Base-by-base conservation (phyloP, 1,140 invertebrate species). In the Brachystomella parvula region DNA sequence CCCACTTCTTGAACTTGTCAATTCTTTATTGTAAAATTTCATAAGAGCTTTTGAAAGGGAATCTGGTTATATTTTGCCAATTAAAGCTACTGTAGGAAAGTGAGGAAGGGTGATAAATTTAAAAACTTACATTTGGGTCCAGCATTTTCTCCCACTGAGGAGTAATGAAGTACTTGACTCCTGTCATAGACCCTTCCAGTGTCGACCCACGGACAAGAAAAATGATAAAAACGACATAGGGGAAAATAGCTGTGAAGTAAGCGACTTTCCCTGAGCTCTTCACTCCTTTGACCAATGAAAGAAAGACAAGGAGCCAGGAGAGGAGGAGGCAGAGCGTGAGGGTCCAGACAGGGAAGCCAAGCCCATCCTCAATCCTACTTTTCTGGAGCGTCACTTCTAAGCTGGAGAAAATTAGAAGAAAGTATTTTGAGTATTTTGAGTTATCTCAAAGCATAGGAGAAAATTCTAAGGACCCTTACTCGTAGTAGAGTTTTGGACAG, bases 241-340 rank as follows among this genome's bases (percentile, higher is more conserved):
- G 90, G 75, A 94, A 94, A 0, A n/a, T n/a, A n/a, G n/a, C n/a
- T n/a, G n/a, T n/a, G n/a, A n/a, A n/a, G n/a, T n/a, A n/a, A n/a
- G n/a, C n/a, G n/a, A n/a, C n/a, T n/a, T n/a, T n/a, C n/a, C n/a
- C n/a, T n/a, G n/a, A n/a, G n/a, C n/a, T n/a, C 91, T 76, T 0
- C 86, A 94, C 87, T 33, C 91, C 91, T 73, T 84, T 84, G 56
- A 87, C 83, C 19, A 92, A 83, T 56, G 90, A 85, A 28, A 88
- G 73, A 75, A 88, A 91, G 31, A 92, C 85, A 2, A 86, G 76
- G 15, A 88, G 64, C 91, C 91, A 94, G 1, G 89, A 84, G 2
- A 83, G 79, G 1, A 90, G 76, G 2, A 94, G 80, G 61, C 87
- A 89, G 0, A 92, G 74, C 0, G 84, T 83, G 24, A 94, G 77